A percentile compares a stretch with the other conserved stretches of the same genome.
Conservation (phyloP, 2,888 invertebrate genomes). For the Arctia plantaginis region DNA sequence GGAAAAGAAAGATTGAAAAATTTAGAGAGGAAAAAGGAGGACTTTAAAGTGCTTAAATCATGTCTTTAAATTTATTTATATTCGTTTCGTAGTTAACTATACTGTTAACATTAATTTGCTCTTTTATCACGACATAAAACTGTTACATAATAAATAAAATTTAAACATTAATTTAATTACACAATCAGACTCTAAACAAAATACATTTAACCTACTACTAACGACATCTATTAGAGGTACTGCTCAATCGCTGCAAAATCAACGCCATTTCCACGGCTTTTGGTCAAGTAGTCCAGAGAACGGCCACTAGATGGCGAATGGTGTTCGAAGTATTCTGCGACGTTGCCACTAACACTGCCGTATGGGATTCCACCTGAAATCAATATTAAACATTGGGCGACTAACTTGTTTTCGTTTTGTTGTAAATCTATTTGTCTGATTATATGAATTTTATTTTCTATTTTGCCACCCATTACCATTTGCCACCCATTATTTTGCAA, state of each 20-base stretch:
- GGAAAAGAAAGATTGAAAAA: not conserved
- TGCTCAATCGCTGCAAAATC: constrained; percentile 74
- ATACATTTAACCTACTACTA: constrained; percentile 26
- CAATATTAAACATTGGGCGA: not conserved
- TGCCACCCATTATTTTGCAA: too few relatives aligned
- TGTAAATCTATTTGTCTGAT: too few relatives aligned
- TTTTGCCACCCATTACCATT: too few relatives aligned
- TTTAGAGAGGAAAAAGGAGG: not conserved
- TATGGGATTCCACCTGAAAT: constrained; percentile 88
- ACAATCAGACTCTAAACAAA: not conserved
- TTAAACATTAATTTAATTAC: not conserved
- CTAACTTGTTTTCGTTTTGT: too few relatives aligned
- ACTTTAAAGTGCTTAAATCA: not conserved
- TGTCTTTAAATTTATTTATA: not conserved
- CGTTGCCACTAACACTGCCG: constrained; percentile 87
- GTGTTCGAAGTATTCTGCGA: constrained; percentile 79
- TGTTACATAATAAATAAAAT: not conserved
- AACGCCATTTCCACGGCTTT: constrained; percentile 46
- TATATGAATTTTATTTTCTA: too few relatives aligned
- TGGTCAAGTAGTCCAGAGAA: constrained; percentile 45
- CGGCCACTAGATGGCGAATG: constrained; percentile 66
- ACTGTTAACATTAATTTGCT: not conserved
- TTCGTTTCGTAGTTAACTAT: not conserved
- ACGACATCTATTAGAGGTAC: constrained; percentile 69
- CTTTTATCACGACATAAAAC: not conserved